Evolutionary conservation across 2,888 invertebrate genomes (phyloP), one percentile per base, ranked within the genome.

Genomic region (Tinea semifulvella): DNA sequence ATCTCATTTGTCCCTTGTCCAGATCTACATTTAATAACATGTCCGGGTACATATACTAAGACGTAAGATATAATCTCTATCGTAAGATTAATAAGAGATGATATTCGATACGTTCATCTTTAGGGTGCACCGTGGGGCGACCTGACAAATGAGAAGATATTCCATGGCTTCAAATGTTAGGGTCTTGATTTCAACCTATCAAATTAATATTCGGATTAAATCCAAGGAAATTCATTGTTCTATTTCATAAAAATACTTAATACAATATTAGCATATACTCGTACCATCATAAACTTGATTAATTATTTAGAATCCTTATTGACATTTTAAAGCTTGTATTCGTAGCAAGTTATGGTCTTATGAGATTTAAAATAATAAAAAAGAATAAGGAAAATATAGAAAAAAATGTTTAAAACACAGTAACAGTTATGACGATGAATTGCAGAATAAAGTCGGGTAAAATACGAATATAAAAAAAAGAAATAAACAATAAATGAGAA

Each of bases 61-160:
- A n/a, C n/a, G 13, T 22, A 13, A 22, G 22, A 40, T 22, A 40
- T 22, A 40, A 22, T 40, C 22, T 40, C 11, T 40, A 17, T 20
- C 25, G 18, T 56, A 56, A 68, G 71, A 76, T 75, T 74, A 74
- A 76, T 76, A 71, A 72, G 66, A 54, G 68, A 65, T 73, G 74
- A 74, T 68, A 75, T 75, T 74, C 73, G 74, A 76, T 76, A 75
- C 63, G 69, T 72, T 68, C 65, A 56, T 69, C 68, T 67, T 69
- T 67, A 62, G 58, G 61, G 54, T 52, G 57, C 57, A 55, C 55
- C 57, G 55, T 52, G 48, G 74, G 68, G 67, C 65, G 60, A 54
- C 52, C 64, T 66, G 71, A 77, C 73, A 69, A 77, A 79, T 75
- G 68, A 65, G 61, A 61, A 66, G 72, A 72, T 70, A 70, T 68